These are phyloP conservation scores for Meloidogyne hapla DNA, from an alignment of 1,140 invertebrate genomes.

Conservation along the genomic window DNA sequence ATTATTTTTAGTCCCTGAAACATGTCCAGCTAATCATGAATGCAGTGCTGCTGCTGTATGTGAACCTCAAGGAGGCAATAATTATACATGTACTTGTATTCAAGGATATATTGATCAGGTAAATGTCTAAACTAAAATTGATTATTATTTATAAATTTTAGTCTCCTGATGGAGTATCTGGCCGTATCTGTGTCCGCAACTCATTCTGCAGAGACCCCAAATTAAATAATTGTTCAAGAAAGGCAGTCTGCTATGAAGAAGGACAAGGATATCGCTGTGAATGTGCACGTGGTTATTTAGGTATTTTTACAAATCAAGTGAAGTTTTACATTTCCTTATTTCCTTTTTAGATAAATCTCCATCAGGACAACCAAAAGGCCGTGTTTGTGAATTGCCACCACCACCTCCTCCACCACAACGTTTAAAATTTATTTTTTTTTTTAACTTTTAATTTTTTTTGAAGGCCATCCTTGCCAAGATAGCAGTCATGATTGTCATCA, in stretches of 20 bases:
- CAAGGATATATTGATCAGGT: slow-evolving; percentile 52
- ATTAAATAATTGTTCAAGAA: slow-evolving; percentile 63
- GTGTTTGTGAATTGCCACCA: slow-evolving; percentile 60
- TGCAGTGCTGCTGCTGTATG: slow-evolving; percentile 62
- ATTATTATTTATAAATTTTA: slow-evolving; percentile 35
- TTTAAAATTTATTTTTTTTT: slow-evolving; percentile 2
- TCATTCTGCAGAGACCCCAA: slow-evolving; percentile 56
- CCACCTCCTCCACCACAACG: slow-evolving; percentile 53
- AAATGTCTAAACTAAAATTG: not conserved
- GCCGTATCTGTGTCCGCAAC: slow-evolving; percentile 63
- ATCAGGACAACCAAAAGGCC: slow-evolving; percentile 40
- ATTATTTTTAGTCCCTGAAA: slow-evolving; percentile 42
- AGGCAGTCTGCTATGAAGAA: slow-evolving; percentile 63
- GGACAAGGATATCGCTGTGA: slow-evolving; percentile 59
- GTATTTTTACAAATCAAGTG: too few relatives aligned
- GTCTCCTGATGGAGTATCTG: slow-evolving; percentile 50
- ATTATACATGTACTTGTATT: slow-evolving; percentile 61
- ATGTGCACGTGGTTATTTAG: slow-evolving; percentile 48
- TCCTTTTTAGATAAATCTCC: slow-evolving; percentile 40
- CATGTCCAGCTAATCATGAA: slow-evolving; percentile 61
- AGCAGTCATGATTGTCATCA: slow-evolving; percentile 58
- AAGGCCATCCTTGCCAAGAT: slow-evolving; percentile 61
- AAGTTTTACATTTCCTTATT: not conserved
- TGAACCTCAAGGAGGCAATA: slow-evolving; percentile 59
- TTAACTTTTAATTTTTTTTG: not conserved